Conservation (phyloP, 2,113 vertebrate species). For the Shinisaurus crocodilurus region DNA sequence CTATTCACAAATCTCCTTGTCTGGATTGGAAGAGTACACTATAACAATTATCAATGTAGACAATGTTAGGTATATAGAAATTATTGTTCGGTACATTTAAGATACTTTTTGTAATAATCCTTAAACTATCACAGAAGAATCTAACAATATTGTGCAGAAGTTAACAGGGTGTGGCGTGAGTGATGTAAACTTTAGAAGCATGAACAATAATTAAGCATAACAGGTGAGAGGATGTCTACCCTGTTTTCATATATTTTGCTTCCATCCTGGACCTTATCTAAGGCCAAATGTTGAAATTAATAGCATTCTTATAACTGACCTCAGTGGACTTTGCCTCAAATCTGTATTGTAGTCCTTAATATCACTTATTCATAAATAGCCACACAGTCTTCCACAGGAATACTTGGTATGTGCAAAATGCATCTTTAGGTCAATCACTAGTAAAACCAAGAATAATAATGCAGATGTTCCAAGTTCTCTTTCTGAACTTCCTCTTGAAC, state of each 20-base stretch:
- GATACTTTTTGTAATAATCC: neutral
- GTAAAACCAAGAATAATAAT: slow-evolving; percentile 48
- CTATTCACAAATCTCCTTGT: neutral
- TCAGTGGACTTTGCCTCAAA: slow-evolving; percentile 33
- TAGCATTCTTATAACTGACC: neutral
- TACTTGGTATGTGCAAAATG: neutral
- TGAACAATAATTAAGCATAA: neutral
- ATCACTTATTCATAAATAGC: neutral
- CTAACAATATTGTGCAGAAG: neutral
- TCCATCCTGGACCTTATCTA: neutral
- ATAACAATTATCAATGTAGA: neutral
- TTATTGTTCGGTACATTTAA: neutral
- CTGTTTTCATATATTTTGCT: slow-evolving; percentile 13
- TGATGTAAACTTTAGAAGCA: neutral
- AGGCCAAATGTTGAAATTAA: slow-evolving; percentile 17
- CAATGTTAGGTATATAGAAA: slow-evolving; percentile 30
- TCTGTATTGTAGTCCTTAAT: slow-evolving; percentile 18
- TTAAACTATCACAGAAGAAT: neutral
- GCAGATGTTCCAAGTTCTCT: slow-evolving; percentile 43
- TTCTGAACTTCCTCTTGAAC: slow-evolving; percentile 31
- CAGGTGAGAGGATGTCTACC: slow-evolving; percentile 16
- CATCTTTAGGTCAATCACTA: slow-evolving; percentile 4
- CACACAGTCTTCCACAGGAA: neutral
- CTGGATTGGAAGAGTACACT: neutral
- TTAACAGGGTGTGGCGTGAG: neutral